Conservation (phyloP, 2,888 invertebrate species). For the Acleris emargana region DNA sequence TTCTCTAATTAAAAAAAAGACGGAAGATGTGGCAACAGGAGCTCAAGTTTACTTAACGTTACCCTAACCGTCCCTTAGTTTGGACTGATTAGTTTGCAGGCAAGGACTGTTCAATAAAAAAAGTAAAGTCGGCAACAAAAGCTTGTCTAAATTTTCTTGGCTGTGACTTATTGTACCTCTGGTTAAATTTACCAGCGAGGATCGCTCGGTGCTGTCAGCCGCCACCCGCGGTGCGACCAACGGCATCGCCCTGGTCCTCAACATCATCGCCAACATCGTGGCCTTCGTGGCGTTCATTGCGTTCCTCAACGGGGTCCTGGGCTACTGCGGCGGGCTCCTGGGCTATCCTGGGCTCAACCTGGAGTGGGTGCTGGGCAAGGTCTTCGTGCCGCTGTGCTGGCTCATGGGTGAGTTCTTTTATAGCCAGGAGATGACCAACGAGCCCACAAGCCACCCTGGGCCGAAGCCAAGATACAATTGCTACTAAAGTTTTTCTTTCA, state of each 20-base stretch:
- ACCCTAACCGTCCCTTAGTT: no score
- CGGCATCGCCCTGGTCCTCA: conserved; percentile 91
- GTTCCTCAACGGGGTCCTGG: conserved; percentile 91
- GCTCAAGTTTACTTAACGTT: no score
- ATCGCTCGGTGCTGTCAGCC: conserved; percentile 94
- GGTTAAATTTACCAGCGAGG: conserved; percentile 84
- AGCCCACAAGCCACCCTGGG: no score
- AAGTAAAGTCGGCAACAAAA: no score
- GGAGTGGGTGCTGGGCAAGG: conserved; percentile 92
- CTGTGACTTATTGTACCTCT: not conserved
- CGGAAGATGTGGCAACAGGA: no score
- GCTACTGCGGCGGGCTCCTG: conserved; percentile 91
- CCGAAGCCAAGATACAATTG: no score
- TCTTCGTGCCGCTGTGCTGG: conserved; percentile 96
- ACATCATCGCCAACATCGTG: conserved; percentile 95
- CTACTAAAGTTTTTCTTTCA: no score
- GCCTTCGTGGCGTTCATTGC: conserved; percentile 95
- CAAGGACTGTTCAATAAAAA: no score
- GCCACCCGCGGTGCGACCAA: conserved; percentile 94
- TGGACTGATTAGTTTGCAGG: no score
- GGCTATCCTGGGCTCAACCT: conserved; percentile 86
- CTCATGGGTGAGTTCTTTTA: conserved; percentile 88
- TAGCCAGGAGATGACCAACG: no score
- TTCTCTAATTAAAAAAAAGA: no score
- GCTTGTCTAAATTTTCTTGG: no score